Evolutionary conservation across 2,113 vertebrate species (phyloP).

Genomic region (Cottus gobio): DNA sequence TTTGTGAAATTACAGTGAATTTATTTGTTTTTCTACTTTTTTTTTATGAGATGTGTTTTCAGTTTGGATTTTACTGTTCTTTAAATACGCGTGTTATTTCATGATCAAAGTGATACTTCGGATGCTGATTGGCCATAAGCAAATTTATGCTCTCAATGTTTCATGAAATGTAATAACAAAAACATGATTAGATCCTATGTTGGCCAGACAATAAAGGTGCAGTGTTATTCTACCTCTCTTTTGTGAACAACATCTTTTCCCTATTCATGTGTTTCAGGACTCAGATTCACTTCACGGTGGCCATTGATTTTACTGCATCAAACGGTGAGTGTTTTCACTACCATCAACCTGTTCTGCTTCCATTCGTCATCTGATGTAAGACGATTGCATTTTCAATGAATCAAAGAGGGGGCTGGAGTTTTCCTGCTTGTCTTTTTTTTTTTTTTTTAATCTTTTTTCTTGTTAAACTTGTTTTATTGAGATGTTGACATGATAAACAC

Average conservation of each 20-base stretch:
- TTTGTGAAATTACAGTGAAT: slow-evolving; percentile 26
- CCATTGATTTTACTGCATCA: slow-evolving; percentile 97
- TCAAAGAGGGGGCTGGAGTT: slow-evolving; percentile 11
- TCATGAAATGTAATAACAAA: neutral
- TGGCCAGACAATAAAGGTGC: slow-evolving; percentile 15
- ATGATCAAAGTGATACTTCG: neutral
- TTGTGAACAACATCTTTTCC: slow-evolving; percentile 52
- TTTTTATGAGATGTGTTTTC: slow-evolving; percentile 2
- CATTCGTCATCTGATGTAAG: slow-evolving; percentile 49
- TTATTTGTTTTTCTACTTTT: slow-evolving; percentile 1
- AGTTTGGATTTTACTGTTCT: neutral
- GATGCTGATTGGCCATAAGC: neutral
- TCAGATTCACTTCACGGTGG: slow-evolving; percentile 97
- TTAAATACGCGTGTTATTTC: slow-evolving; percentile 12
- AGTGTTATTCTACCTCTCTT: slow-evolving; percentile 45
- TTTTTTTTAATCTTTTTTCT: no score
- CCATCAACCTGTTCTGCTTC: slow-evolving; percentile 17
- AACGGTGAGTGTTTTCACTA: slow-evolving; percentile 87
- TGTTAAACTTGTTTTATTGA: neutral
- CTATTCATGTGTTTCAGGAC: slow-evolving; percentile 83
- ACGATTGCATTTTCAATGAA: slow-evolving; percentile 31
- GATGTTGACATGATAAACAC: neutral
- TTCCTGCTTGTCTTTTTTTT: slow-evolving; percentile 28
- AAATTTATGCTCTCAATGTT: neutral
- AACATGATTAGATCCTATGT: neutral